Evolutionary conservation across 2,888 invertebrate genomes (phyloP), one percentile per base, ranked within the genome.

Genomic region (Patella depressa): DNA sequence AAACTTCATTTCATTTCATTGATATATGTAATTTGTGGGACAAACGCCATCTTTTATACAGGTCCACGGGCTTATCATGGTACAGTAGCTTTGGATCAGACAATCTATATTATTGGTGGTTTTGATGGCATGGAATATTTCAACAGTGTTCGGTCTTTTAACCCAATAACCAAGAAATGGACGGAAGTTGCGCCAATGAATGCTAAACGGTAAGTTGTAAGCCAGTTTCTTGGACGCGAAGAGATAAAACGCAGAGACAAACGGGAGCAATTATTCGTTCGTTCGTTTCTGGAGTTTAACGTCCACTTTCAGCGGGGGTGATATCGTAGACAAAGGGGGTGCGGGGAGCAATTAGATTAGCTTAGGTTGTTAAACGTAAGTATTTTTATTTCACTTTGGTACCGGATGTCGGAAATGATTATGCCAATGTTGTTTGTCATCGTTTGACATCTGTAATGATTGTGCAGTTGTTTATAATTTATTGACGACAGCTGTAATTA

Each of bases 11-110:
- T 5, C 9, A 34, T 17, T 74, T 14, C 5, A 15, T 55, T 14
- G 5, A 73, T 54, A 73, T 54, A 54, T 45, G 45, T 45, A 45
- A 45, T 45, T 45, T 12, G 9, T 34, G 17, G 29, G 17, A 24
- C 17, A 12, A 24, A 11, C 29, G 19, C 5, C 34, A 53, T n/a
- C 72, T 45, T 53, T 14, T 11, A 54, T 74, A 0, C 79, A 89
- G 97, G 96, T 45, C 96, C 97, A 0, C 93, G 97, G 75, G 97
- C 97, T 0, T 98, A 98, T 91, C 98, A 98, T 89, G 97, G 97
- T n/a, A 96, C 96, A 0, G 96, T 96, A 0, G 96, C 97, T 0
- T 93, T 98, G 0, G 96, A 95, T 0, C 94, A 94, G 85, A 94
- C 95, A 87, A 96, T 98, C 82, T 97, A 95, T 91, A 95, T 97